Conservation (phyloP, 1,140 invertebrate genomes). For the Diabrotica undecimpunctata region DNA sequence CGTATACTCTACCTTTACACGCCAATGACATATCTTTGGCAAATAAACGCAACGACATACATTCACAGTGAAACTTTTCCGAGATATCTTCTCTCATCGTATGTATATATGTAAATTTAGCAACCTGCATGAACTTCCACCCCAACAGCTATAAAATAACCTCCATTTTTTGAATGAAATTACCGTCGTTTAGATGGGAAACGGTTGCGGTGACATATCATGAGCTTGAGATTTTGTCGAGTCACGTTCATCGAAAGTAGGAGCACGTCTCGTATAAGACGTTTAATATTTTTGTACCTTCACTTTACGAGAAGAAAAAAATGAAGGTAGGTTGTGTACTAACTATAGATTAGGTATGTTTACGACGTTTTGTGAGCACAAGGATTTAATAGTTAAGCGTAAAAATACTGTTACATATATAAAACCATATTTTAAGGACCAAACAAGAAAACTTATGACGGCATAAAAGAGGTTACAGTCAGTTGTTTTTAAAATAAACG, state of each 20-base stretch:
- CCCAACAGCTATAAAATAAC: conserved; percentile 2
- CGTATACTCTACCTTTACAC: not conserved
- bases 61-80: not conserved
- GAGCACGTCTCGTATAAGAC: not conserved
- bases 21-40: not conserved
- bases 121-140: conserved; percentile 1
- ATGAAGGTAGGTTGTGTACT: not conserved
- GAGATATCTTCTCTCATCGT: not conserved
- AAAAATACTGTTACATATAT: too few relatives aligned
- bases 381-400: too few relatives aligned
- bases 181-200: conserved; percentile 1
- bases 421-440: too few relatives aligned
- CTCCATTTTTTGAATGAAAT: not conserved
- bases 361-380: too few relatives aligned
- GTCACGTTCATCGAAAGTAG: not conserved
- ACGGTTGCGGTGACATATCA: conserved; percentile 1
- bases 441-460: too few relatives aligned
- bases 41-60: not conserved
- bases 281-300: not conserved
- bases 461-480: too few relatives aligned
- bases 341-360: not conserved
- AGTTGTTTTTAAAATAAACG: too few relatives aligned
- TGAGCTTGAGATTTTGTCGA: not conserved
- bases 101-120: not conserved
- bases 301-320: not conserved